phyloP scores from a whole-genome alignment of 2,113 vertebrate genomes.

The Trematocara stigmaticum region DNA sequence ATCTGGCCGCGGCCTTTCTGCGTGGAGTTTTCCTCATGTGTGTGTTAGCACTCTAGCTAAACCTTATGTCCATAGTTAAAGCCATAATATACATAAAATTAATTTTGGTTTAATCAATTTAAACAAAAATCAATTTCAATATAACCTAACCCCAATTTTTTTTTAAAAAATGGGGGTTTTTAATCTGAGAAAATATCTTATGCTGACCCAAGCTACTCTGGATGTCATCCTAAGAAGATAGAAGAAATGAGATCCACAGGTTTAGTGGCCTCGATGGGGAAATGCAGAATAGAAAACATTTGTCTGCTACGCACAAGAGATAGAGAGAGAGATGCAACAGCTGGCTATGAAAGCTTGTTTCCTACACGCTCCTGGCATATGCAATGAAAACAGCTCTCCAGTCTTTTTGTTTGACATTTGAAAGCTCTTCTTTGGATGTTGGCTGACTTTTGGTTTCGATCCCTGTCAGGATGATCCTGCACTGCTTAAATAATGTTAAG shows the following conservation, averaged over 20 bases:
- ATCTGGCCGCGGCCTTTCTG: not conserved
- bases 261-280: not conserved
- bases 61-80: not conserved
- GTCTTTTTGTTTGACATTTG: not conserved
- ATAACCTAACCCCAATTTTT: not conserved
- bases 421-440: not conserved
- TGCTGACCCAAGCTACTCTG: not conserved
- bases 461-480: not conserved
- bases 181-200: not conserved
- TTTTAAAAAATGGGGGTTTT: accelerated
- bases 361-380: not conserved
- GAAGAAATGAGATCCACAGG: not conserved
- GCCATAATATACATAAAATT: not conserved
- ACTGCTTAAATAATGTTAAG: not conserved
- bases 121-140: not conserved
- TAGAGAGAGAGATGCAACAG: not conserved
- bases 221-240: not conserved
- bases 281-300: not conserved
- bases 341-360: not conserved
- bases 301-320: not conserved
- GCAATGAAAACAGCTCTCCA: not conserved
- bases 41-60: not conserved
- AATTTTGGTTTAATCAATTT: not conserved
- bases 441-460: not conserved
- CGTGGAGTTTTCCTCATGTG: not conserved